phyloP scores from a whole-genome alignment of 1,140 invertebrate species.

The Trialeurodes vaporariorum region DNA sequence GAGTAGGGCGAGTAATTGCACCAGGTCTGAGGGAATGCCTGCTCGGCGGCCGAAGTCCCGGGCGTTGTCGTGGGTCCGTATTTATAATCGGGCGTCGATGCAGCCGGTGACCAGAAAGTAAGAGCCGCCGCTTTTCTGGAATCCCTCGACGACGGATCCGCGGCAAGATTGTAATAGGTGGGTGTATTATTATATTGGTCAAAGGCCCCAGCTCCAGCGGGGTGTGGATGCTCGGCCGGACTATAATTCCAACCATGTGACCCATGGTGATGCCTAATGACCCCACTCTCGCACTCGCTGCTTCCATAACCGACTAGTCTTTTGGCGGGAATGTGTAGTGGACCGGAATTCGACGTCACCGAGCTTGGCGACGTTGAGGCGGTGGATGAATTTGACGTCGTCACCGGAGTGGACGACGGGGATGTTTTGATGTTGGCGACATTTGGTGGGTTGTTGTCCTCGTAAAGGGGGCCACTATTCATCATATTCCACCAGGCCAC shows the following conservation, averaged over 20 bases:
- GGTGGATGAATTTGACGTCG: slow-evolving; percentile 52
- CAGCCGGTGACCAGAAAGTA: slow-evolving; percentile 57
- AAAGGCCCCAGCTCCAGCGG: slow-evolving; percentile 44
- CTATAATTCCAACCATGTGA: slow-evolving; percentile 54
- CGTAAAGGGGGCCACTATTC: slow-evolving; percentile 59
- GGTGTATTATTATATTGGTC: slow-evolving; percentile 58
- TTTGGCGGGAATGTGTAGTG: slow-evolving; percentile 74
- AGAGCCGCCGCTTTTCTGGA: slow-evolving; percentile 41
- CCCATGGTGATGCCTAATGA: slow-evolving; percentile 57
- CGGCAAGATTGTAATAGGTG: slow-evolving; percentile 64
- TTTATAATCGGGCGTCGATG: slow-evolving; percentile 41
- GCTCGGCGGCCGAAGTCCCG: slow-evolving; percentile 43
- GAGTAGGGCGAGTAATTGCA: slow-evolving; percentile 57
- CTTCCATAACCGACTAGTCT: slow-evolving; percentile 46
- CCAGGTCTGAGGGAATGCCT: slow-evolving; percentile 54
- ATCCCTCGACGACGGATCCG: slow-evolving; percentile 45
- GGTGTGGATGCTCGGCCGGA: slow-evolving; percentile 44
- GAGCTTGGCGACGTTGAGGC: slow-evolving; percentile 57
- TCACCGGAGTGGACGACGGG: slow-evolving; percentile 39
- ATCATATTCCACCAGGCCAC: slow-evolving; percentile 71
- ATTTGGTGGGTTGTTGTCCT: slow-evolving; percentile 57
- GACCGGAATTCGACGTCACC: slow-evolving; percentile 47
- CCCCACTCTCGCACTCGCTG: slow-evolving; percentile 44
- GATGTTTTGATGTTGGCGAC: slow-evolving; percentile 31
- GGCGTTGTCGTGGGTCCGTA: slow-evolving; percentile 42